phyloP scores from a whole-genome alignment of 2,113 vertebrate species.

The Podiceps cristatus region DNA sequence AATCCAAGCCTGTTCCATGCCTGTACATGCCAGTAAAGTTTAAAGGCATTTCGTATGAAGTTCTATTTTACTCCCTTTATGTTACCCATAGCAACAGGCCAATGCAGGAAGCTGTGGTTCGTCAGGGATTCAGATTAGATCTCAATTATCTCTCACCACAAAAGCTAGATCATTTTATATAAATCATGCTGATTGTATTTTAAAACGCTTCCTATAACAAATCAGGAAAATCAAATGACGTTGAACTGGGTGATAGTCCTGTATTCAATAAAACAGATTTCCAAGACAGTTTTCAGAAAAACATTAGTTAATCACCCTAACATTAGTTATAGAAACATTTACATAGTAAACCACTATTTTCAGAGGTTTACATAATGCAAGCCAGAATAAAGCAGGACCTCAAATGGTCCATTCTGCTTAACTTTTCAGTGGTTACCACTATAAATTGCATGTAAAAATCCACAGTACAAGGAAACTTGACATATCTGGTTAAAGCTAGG shows the following conservation, averaged over 20 bases:
- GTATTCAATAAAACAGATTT: slow-evolving; percentile 53
- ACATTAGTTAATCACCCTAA: slow-evolving; percentile 36
- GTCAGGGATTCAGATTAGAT: slow-evolving; percentile 74
- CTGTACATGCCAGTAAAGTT: slow-evolving; percentile 84
- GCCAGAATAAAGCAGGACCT: slow-evolving; percentile 20
- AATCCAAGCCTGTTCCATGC: slow-evolving; percentile 69
- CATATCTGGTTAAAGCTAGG: not conserved
- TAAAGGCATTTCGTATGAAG: slow-evolving; percentile 76
- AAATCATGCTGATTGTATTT: slow-evolving; percentile 68
- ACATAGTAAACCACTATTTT: slow-evolving; percentile 66
- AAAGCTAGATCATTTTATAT: slow-evolving; percentile 61
- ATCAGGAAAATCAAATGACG: slow-evolving; percentile 35
- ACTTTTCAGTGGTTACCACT: not conserved
- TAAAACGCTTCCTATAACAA: slow-evolving; percentile 64
- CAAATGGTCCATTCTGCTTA: not conserved
- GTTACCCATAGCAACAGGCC: slow-evolving; percentile 82
- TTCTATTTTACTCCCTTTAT: slow-evolving; percentile 76
- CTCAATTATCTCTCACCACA: slow-evolving; percentile 71
- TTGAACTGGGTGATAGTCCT: slow-evolving; percentile 8
- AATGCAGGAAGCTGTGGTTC: slow-evolving; percentile 77
- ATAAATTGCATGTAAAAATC: slow-evolving; percentile 14
- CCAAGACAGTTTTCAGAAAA: slow-evolving; percentile 37
- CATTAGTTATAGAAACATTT: slow-evolving; percentile 50
- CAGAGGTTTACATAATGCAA: slow-evolving; percentile 47
- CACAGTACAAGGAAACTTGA: not conserved